Conservation (phyloP, 2,888 invertebrate species). For the Phytoseiulus persimilis region DNA sequence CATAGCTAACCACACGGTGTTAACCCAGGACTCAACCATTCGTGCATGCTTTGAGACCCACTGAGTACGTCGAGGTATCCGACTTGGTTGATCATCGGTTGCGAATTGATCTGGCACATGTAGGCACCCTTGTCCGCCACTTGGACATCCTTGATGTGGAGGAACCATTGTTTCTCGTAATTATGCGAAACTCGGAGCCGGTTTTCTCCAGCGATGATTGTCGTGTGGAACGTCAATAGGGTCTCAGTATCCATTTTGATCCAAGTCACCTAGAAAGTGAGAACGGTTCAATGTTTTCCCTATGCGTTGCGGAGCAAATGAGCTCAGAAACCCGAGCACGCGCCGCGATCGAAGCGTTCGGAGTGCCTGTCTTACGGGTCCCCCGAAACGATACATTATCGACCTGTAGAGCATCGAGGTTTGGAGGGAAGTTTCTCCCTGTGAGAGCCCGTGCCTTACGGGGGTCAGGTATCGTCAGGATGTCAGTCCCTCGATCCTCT, state of each 20-base stretch:
- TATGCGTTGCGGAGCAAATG: not conserved
- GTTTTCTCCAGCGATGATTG: constrained; percentile 45
- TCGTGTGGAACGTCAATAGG: constrained; percentile 44
- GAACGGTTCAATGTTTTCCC: not conserved
- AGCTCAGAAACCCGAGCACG: too few species aligned
- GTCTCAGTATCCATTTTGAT: constrained; percentile 46
- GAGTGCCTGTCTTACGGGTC: too few species aligned
- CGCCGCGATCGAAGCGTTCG: too few species aligned
- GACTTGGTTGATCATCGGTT: constrained; percentile 89
- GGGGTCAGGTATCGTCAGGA: too few species aligned
- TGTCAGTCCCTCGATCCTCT: too few species aligned
- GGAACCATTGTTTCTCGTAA: constrained; percentile 50
- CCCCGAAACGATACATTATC: too few species aligned
- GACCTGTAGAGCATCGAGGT: too few species aligned
- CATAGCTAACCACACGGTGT: constrained; percentile 44
- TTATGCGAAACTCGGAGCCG: constrained; percentile 45
- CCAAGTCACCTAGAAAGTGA: constrained; percentile 46
- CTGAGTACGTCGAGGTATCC: constrained; percentile 87
- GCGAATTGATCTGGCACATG: constrained; percentile 84
- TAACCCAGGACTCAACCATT: not conserved
- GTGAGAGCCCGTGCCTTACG: too few species aligned
- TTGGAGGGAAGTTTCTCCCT: too few species aligned
- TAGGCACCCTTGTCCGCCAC: constrained; percentile 75
- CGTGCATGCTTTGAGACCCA: constrained; percentile 57
- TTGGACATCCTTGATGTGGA: constrained; percentile 81